Evolutionary conservation across 2,113 vertebrate species (phyloP).

Genomic region (Xenopus borealis): DNA sequence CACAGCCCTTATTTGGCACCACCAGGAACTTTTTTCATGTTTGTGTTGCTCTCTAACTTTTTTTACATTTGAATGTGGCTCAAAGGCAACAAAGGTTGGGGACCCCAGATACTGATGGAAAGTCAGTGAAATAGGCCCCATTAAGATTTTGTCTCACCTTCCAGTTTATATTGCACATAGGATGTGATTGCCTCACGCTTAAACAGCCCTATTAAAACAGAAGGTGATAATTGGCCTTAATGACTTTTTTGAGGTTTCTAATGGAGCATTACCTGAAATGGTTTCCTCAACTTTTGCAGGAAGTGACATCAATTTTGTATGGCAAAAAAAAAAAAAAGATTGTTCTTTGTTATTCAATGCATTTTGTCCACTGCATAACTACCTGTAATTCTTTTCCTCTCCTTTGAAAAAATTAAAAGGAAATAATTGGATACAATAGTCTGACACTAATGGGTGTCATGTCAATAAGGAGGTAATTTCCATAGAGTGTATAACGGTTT

Average conservation of each 20-base stretch:
- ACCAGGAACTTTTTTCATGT: no score
- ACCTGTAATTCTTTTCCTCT: conserved; percentile 37
- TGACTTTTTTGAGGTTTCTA: neutral
- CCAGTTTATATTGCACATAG: neutral
- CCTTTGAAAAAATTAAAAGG: conserved; percentile 62
- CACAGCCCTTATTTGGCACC: no score
- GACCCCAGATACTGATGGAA: neutral
- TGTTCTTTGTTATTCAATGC: neutral
- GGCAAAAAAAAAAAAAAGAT: conserved; percentile 9
- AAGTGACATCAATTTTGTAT: conserved; percentile 54
- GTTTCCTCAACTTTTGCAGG: conserved; percentile 32
- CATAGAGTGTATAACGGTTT: conserved; percentile 67
- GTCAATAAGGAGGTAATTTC: conserved; percentile 76
- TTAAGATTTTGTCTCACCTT: neutral
- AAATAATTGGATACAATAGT: conserved; percentile 72
- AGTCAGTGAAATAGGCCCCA: conserved; percentile 20
- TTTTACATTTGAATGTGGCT: no score
- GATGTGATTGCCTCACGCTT: neutral
- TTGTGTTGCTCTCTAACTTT: no score
- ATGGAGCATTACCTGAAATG: conserved; percentile 19
- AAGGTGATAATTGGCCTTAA: neutral
- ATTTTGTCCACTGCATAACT: neutral
- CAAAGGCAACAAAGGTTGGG: no score
- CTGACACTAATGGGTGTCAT: conserved; percentile 73
- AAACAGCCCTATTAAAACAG: neutral